A percentile compares a stretch with the other conserved stretches of the same genome.
Conservation (phyloP, 2,888 invertebrate genomes). For the Hipparchia semele region DNA sequence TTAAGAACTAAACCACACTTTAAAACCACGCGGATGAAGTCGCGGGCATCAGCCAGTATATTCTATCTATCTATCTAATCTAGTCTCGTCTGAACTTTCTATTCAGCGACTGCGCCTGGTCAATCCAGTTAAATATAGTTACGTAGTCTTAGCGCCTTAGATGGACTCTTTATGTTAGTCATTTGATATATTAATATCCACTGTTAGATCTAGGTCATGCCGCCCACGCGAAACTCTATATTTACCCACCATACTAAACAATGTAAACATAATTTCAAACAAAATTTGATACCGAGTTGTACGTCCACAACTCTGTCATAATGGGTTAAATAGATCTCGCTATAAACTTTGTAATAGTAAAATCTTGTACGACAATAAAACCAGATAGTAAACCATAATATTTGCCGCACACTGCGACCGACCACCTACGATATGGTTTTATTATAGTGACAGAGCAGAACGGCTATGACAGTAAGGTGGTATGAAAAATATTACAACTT, state of each 20-base stretch:
- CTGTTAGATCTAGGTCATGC: slow-evolving; percentile 4
- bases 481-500: slow-evolving; percentile 50
- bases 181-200: slow-evolving; percentile 5
- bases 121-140: not conserved
- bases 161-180: not conserved
- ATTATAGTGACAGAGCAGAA: slow-evolving; percentile 57
- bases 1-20: too few species aligned
- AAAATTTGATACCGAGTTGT: slow-evolving; percentile 22
- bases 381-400: slow-evolving; percentile 62
- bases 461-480: slow-evolving; percentile 51
- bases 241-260: slow-evolving; percentile 15
- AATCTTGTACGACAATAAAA: slow-evolving; percentile 72
- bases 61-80: too few species aligned
- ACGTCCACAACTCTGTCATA: slow-evolving; percentile 49
- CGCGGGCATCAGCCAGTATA: too few species aligned
- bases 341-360: slow-evolving; percentile 60
- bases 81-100: too few species aligned
- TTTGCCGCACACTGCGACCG: slow-evolving; percentile 59
- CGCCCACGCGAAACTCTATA: slow-evolving; percentile 14
- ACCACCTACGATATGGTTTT: slow-evolving; percentile 70
- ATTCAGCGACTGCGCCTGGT: not conserved
- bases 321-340: slow-evolving; percentile 38
- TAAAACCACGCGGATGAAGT: too few species aligned
- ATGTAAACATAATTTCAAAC: slow-evolving; percentile 22
- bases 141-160: not conserved